Percentiles rank a stretch among this genome's conserved stretches.
Conservation (phyloP, 1,140 invertebrate genomes). For the Drosophila persimilis region DNA sequence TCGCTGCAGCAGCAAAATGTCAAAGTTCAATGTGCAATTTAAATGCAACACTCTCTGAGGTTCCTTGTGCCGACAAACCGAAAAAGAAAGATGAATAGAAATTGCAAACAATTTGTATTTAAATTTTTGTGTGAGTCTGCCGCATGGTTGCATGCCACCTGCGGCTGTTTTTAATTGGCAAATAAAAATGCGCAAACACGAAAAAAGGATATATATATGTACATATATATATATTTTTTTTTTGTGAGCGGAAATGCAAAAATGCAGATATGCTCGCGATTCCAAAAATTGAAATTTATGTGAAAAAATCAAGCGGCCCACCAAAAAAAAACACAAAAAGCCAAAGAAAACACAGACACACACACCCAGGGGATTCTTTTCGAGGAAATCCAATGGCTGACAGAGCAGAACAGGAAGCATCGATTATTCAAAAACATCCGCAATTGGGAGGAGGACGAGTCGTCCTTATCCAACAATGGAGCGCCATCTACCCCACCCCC, state of each 20-base stretch:
- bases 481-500: conserved; percentile 51
- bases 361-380: background rate
- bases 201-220: conserved; percentile 22
- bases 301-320: conserved; percentile 52
- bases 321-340: conserved; percentile 34
- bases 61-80: background rate
- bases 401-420: conserved; percentile 61
- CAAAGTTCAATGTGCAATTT: conserved; percentile 81
- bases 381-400: background rate
- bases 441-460: conserved; percentile 46
- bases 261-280: conserved; percentile 48
- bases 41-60: conserved; percentile 62
- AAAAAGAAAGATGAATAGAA: conserved; percentile 33
- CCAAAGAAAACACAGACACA: conserved; percentile 35
- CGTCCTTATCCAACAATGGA: conserved; percentile 65
- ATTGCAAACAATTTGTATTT: conserved; percentile 77
- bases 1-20: conserved; percentile 49
- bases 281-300: conserved; percentile 69
- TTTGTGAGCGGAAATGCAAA: conserved; percentile 46
- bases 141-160: conserved; percentile 28
- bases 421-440: conserved; percentile 80
- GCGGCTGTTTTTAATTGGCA: conserved; percentile 77
- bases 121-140: conserved; percentile 63
- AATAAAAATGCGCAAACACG: conserved; percentile 67
- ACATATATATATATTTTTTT: conserved; percentile 3